A percentile compares a stretch with the other conserved stretches of the same genome.
Evolutionary conservation across 2,888 invertebrate species (phyloP).

Genomic region (Sminthurides aquaticus): DNA sequence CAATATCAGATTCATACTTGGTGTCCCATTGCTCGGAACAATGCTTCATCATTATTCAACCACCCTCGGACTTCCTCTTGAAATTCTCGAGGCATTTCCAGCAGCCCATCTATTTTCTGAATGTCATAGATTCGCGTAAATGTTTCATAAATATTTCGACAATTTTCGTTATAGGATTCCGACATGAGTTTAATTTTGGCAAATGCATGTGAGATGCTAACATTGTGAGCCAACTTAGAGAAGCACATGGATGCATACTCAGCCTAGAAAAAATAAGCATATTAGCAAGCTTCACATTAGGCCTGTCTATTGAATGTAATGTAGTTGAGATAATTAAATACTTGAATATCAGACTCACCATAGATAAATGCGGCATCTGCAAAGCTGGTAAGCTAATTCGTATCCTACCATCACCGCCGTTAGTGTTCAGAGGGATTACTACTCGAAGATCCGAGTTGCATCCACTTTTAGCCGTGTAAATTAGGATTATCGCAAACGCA

Average conservation of each 20-base stretch:
- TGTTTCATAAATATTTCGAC: conserved; percentile 22
- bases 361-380: background rate
- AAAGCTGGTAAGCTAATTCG: background rate
- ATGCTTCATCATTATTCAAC: conserved; percentile 29
- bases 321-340: no score
- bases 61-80: conserved; percentile 34
- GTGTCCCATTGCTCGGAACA: conserved; percentile 34
- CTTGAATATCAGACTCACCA: no score
- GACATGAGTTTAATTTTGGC: conserved; percentile 9
- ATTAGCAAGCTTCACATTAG: no score
- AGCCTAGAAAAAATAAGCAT: no score
- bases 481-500: no score
- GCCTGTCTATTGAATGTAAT: no score
- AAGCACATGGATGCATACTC: background rate
- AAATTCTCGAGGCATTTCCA: conserved; percentile 31
- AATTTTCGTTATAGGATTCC: conserved; percentile 8
- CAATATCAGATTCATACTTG: conserved; percentile 29
- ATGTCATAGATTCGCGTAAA: conserved; percentile 31
- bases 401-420: no score
- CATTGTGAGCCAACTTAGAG: background rate
- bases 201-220: background rate
- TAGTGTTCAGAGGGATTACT: no score
- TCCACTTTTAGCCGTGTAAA: no score
- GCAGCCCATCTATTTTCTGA: conserved; percentile 26
- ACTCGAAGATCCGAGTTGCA: no score